Base-by-base conservation (phyloP, 2,888 invertebrate species). In the Sarcophaga carnaria region DNA sequence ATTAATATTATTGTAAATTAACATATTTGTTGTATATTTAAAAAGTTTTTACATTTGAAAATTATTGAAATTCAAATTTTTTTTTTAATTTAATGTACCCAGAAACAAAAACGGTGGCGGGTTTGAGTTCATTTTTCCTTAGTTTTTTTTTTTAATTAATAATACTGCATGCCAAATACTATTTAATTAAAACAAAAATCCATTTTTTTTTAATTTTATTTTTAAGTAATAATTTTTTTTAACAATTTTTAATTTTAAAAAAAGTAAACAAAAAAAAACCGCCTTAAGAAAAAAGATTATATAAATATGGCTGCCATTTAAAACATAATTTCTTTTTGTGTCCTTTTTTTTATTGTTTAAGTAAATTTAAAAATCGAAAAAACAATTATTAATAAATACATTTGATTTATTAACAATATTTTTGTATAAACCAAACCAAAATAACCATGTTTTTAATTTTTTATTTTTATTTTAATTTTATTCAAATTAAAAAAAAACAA, bases 301-400 rank as follows among this genome's bases (percentile, higher is more conserved):
- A 37, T 10, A 37, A 37, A 75, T 81, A 88, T 87, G 74, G 85
- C 88, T 88, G 88, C 88, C 88, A 88, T 87, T 88, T 54, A 14
- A 14, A 76, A 85, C 17, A 14, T 54, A 54, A 14, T 60, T 11
- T 78, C 45, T 74, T 79, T 79, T 49, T 54, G 54, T 54, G 54
- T 54, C 54, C 12, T 17, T 54, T 47, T 70, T 47, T 80, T 85
- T 84, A 87, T 86, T 76, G 75, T 83, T 83, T 88, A 87, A 88
- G 87, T 83, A 83, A 83, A 85, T 83, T 74, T 70, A 47, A 75
- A 77, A 49, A 49, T 62, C 69, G 67, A 80, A 84, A 80, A 62
- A 72, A 63, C 22, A 17, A 71, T 76, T 78, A 81, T 80, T 86
- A 87, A 87, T 87, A 87, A 86, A 86, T 77, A 87, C 79, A 87